Evolutionary conservation across 2,113 vertebrate genomes (phyloP), one percentile per base, ranked within the genome.

Genomic region (Chlorocebus sabaeus): DNA sequence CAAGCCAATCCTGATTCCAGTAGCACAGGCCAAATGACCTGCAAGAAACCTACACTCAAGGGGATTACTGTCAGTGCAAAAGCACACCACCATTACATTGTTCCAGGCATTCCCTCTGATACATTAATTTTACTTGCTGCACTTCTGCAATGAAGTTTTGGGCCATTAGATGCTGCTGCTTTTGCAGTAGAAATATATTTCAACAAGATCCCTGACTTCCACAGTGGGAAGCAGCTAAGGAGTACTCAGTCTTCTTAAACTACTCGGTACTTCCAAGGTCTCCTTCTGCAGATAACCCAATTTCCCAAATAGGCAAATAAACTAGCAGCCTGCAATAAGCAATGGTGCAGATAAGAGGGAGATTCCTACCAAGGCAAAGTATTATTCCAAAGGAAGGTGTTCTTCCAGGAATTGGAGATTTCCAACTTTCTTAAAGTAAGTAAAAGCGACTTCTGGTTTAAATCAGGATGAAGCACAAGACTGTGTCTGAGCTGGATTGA

Each of bases 121-220:
- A 79, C 93, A 95, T 97, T 98, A 43, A 95, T 98, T 98, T 98
- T 96, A 94, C 96, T 96, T 80, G 95, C 68, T 82, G 72, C 83
- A 96, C 96, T 98, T 98, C 94, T 96, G 97, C 92, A 84, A 59
- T 95, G 97, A 98, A 12, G 97, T 81, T 95, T 98, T 98, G 98
- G 94, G 98, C 96, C 95, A 97, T 97, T 93, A 96, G 93, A 97
- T 96, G 89, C 48, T 96, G 96, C 96, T 97, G 94, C 89, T 97
- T 92, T 90, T 87, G 96, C 35, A 2, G 57, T 57, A 70, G 96
- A 98, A 97, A 95, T 89, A 85, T 97, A 87, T 97, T 98, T 92
- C 89, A 97, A 40, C 35, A 90, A 90, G 84, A 96, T 87, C 78
- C 81, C 73, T 79, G 6, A 90, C 57, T 95, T 96, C 97, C 90